Conservation (phyloP, 2,888 invertebrate species). For the Orgyia antiqua region DNA sequence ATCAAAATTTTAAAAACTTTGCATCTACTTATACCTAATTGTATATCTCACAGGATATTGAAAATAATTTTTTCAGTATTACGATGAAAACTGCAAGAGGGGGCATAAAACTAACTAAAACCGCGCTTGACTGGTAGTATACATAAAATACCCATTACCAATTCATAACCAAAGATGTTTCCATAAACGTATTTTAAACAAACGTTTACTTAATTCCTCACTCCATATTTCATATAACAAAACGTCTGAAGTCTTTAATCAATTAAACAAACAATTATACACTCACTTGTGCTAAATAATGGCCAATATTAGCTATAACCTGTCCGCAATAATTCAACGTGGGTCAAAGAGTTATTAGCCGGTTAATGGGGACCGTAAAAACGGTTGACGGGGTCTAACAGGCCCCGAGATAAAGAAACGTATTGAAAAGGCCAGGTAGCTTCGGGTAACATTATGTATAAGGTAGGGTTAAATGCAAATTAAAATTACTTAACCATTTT, state of each 20-base stretch:
- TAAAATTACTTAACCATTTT: slow-evolving; percentile 23
- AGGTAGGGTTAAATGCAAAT: slow-evolving; percentile 18
- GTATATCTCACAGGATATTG: too few species aligned
- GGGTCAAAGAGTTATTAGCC: slow-evolving; percentile 44
- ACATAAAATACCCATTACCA: too few species aligned
- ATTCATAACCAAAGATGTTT: too few species aligned
- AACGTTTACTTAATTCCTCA: neutral
- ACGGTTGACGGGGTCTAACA: slow-evolving; percentile 32
- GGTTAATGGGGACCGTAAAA: slow-evolving; percentile 28
- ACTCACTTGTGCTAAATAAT: slow-evolving; percentile 26
- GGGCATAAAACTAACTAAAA: too few species aligned
- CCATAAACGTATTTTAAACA: too few species aligned
- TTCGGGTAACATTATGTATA: slow-evolving; percentile 14
- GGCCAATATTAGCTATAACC: slow-evolving; percentile 27
- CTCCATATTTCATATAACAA: slow-evolving; percentile 13
- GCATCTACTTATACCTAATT: too few species aligned
- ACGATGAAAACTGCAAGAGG: too few species aligned
- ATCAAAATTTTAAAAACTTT: too few species aligned
- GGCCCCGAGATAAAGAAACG: slow-evolving; percentile 29
- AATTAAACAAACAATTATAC: slow-evolving; percentile 21
- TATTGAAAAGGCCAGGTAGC: slow-evolving; percentile 32
- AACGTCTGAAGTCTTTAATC: slow-evolving; percentile 18
- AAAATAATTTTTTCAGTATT: too few species aligned
- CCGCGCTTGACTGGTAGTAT: too few species aligned
- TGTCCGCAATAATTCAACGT: slow-evolving; percentile 29